Base-by-base conservation (phyloP, 2,797 vertebrate genomes). In the Decapterus maruadsi region DNA sequence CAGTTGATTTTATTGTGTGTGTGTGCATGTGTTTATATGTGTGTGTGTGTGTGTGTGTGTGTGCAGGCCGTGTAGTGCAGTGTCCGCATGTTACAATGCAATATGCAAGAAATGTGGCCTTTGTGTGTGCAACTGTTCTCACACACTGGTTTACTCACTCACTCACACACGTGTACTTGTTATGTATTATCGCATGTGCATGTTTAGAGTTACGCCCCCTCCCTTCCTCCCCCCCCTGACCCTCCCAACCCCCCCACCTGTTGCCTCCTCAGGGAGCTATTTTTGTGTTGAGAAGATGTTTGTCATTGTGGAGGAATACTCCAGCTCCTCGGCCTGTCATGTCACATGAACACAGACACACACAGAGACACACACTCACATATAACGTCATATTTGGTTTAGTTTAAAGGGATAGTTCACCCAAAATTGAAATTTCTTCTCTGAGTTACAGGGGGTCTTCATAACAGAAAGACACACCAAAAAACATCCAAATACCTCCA, bases 211-310 rank as follows among this genome's bases (percentile, higher is more conserved):
- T 26, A 26, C 26, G 26, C 26, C 26, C 26, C 26, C 26, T 3
- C 26, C 26, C 26, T 26, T 26, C 26, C 26, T 34, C 4, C 31
- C 31, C 31, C 4, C 4, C 31, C 31, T 6, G 3, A 31, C 31
- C 31, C 31, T 3, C 2, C 3, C 31, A 2, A 3, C 31, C 31
- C 74, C 75, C 55, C 73, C 84, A 92, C 87, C 86, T 92, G 92
- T 85, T 85, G 75, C 79, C 83, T 51, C 40, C 80, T 66, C 80
- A 69, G 13, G 19, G 60, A 29, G 72, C 81, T 90, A 88, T 91
- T 89, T 89, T 79, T 70, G 71, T 71, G 45, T 55, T 54, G 51
- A 88, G 68, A 84, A 86, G 80, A 89, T 83, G 82, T 82, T 84
- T 86, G 77, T 80, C 67, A 85, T 86, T 77, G 81, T 87, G 77